Evolutionary conservation across 35 echinoderm and acorn worm species (phyloP), one percentile per base, ranked within the genome.

Genomic region (Amphiura filiformis): DNA sequence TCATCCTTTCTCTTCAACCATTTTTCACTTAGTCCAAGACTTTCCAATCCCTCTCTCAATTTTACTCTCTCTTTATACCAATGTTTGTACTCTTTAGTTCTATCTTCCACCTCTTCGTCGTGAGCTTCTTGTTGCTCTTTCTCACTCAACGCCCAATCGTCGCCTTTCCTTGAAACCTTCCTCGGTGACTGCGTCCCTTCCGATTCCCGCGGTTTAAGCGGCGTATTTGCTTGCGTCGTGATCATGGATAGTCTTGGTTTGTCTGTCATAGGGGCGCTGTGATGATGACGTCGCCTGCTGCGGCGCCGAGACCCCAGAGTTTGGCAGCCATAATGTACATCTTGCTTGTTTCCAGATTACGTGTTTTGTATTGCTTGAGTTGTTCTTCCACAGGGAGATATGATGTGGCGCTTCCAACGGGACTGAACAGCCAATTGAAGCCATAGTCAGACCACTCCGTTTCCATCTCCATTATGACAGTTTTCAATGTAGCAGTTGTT

Each of bases 331-430:
- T 92, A 18, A 81, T 75, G 47, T 84, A 95, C 37, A 85, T 76
- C 76, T 95, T 95, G 32, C 80, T 89, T 81, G 88, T 88, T 28
- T 81, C 41, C 32, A 95, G 83, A 65, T 95, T 87, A 31, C 94
- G 82, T 13, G 76, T 41, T 36, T 92, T 95, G 86, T 95, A 95
- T 35, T 84, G 78, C 79, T 95, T 88, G 9, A 95, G 0, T 41
- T 95, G 94, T 22, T 95, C 94, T 57, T 92, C 86, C 39, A 95
- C 91, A 18, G 94, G 94, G 15, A 95, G 82, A 82, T 85, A 92
- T 20, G 91, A 90, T 34, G 37, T 79, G 82, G 81, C 84, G 35
- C 79, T 65, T 26, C 2, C 61, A 47, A 9, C 41, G 0, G 89
- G 94, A 57, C 91, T 91, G 82, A 95, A 95, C 14, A 95, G 61